Evolutionary conservation across 2,888 invertebrate species (phyloP).

Genomic region (Ectemnius continuus): DNA sequence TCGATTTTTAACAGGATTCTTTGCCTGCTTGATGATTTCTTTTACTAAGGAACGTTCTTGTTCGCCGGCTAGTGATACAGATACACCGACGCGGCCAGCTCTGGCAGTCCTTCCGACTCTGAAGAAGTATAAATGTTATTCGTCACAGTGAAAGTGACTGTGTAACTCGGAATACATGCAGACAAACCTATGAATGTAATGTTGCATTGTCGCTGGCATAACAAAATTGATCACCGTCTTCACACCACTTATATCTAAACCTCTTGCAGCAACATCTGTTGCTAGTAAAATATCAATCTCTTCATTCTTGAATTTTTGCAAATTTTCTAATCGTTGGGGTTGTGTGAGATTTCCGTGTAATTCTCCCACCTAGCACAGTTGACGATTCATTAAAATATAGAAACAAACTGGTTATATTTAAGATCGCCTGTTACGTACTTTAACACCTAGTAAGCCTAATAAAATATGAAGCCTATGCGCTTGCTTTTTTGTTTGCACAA

Average conservation of each 20-base stretch:
- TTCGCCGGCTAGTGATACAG: constrained; percentile 97
- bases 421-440: constrained; percentile 79
- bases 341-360: constrained; percentile 98
- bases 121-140: neutral
- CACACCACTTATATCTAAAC: constrained; percentile 97
- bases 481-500: constrained; percentile 97
- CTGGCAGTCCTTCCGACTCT: constrained; percentile 96
- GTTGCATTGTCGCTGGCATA: constrained; percentile 95
- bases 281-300: constrained; percentile 92
- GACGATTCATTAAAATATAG: neutral
- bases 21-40: constrained; percentile 92
- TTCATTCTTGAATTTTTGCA: constrained; percentile 92
- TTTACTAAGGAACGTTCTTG: constrained; percentile 94
- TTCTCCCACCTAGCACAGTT: constrained; percentile 84
- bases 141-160: neutral
- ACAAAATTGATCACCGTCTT: constrained; percentile 98
- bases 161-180: neutral
- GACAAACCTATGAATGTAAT: constrained; percentile 92
- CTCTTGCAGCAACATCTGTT: constrained; percentile 95
- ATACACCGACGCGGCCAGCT: constrained; percentile 95
- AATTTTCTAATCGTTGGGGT: constrained; percentile 93
- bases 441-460: constrained; percentile 92
- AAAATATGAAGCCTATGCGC: constrained; percentile 96
- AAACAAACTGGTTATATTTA: neutral
- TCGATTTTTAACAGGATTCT: constrained; percentile 91